Evolutionary conservation across 92 coral and sea anemone species (phyloP).

Genomic region (Heteractis magnifica): DNA sequence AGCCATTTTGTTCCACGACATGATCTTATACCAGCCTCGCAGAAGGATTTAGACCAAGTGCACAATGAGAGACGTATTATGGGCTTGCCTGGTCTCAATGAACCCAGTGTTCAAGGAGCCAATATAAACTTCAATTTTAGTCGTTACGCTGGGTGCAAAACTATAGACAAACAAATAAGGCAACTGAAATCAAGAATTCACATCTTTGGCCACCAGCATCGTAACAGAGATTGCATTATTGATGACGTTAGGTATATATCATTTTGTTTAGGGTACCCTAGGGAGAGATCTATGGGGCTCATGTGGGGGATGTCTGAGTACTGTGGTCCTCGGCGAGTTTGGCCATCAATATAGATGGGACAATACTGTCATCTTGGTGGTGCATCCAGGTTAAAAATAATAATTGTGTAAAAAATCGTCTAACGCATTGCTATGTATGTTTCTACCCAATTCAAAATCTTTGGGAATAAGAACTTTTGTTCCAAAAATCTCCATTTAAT

Average conservation of each 20-base stretch:
- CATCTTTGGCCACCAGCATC: slow-evolving; percentile 76
- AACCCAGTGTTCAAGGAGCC: slow-evolving; percentile 70
- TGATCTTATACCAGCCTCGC: slow-evolving; percentile 67
- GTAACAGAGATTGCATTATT: slow-evolving; percentile 73
- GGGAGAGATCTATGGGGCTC: slow-evolving; percentile 72
- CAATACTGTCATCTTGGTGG: no score
- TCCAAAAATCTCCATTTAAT: no score
- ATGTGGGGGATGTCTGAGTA: slow-evolving; percentile 63
- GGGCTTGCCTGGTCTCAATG: slow-evolving; percentile 36
- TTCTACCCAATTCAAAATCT: no score
- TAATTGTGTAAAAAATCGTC: no score
- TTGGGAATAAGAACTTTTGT: no score
- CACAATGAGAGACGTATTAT: slow-evolving; percentile 49
- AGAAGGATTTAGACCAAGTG: slow-evolving; percentile 51
- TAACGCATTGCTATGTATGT: no score
- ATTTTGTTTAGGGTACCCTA: slow-evolving; percentile 74
- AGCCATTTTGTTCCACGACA: slow-evolving; percentile 79
- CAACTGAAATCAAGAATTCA: slow-evolving; percentile 60
- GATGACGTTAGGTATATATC: slow-evolving; percentile 72
- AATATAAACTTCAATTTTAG: slow-evolving; percentile 60
- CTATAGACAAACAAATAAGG: slow-evolving; percentile 62
- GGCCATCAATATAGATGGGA: slow-evolving; percentile 35
- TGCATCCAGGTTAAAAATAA: no score
- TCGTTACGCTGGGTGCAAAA: slow-evolving; percentile 75
- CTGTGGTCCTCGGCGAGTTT: slow-evolving; percentile 58